Conservation (phyloP, 2,113 vertebrate species). For the Gymnocephalus cernua region DNA sequence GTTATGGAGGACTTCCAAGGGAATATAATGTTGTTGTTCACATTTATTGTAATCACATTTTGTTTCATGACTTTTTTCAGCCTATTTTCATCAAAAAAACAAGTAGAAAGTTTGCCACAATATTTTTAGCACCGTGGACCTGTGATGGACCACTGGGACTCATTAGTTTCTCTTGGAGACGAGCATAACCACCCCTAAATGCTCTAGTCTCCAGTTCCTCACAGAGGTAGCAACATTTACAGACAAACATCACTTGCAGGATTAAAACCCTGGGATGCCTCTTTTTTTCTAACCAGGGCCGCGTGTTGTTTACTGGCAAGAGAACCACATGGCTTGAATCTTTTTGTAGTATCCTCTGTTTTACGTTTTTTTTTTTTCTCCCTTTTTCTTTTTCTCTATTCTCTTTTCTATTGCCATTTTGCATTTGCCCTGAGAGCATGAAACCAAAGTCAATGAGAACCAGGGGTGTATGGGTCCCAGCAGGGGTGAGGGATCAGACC, state of each 20-base stretch:
- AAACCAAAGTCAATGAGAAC: slow-evolving; percentile 80
- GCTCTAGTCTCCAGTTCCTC: slow-evolving; percentile 53
- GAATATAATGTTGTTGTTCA: slow-evolving; percentile 18
- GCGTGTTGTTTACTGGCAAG: slow-evolving; percentile 72
- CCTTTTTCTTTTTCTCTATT: slow-evolving; percentile 22
- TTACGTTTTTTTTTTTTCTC: slow-evolving; percentile 70
- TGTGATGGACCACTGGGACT: slow-evolving; percentile 68
- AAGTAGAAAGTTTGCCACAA: slow-evolving; percentile 47
- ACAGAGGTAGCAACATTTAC: slow-evolving; percentile 63
- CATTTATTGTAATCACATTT: slow-evolving; percentile 31
- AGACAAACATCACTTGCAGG: slow-evolving; percentile 64
- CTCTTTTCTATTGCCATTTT: slow-evolving; percentile 69
- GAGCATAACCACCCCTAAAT: slow-evolving; percentile 62
- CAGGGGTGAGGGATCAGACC: slow-evolving; percentile 77
- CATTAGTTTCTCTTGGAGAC: slow-evolving; percentile 73
- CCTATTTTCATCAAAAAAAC: slow-evolving; percentile 36
- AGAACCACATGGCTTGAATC: slow-evolving; percentile 74
- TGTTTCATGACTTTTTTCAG: slow-evolving; percentile 40
- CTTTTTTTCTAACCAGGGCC: slow-evolving; percentile 42
- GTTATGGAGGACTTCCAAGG: slow-evolving; percentile 46
- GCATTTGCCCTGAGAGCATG: slow-evolving; percentile 71
- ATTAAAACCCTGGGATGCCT: slow-evolving; percentile 60
- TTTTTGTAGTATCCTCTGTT: slow-evolving; percentile 69
- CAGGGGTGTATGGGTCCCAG: slow-evolving; percentile 74
- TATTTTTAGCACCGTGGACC: slow-evolving; percentile 59